These are phyloP conservation scores for Eupsilia transversa DNA, from an alignment of 2,888 invertebrate genomes.

Conservation along the genomic window DNA sequence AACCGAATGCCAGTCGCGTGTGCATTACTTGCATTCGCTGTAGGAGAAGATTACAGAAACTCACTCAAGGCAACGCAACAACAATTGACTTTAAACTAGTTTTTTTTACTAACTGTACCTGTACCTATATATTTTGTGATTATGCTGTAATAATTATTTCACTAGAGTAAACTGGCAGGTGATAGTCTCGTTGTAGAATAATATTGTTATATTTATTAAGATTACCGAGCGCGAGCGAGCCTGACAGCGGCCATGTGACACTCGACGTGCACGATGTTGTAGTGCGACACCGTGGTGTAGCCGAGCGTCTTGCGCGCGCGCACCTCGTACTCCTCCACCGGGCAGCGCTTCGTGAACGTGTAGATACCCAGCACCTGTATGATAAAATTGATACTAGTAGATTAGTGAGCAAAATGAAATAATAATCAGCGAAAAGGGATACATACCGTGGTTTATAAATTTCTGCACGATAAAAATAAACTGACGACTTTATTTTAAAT, in stretches of 20 bases:
- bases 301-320: conserved; percentile 96
- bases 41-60: too few species aligned
- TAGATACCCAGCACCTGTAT: conserved; percentile 96
- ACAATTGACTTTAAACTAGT: too few species aligned
- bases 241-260: conserved; percentile 99
- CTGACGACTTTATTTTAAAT: neutral
- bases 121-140: too few species aligned
- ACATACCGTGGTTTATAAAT: neutral
- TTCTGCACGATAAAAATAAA: neutral
- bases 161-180: too few species aligned
- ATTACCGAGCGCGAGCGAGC: conserved; percentile 88
- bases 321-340: conserved; percentile 97
- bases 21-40: too few species aligned
- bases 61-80: too few species aligned
- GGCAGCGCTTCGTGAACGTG: conserved; percentile 98
- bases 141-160: too few species aligned
- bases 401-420: fast-evolving
- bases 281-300: conserved; percentile 99
- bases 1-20: too few species aligned
- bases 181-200: too few species aligned
- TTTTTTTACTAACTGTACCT: too few species aligned
- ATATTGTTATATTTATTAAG: too few species aligned
- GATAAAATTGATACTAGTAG: too few species aligned
- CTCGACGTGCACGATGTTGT: conserved; percentile 99
- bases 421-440: neutral